phyloP scores from a whole-genome alignment of 2,113 vertebrate species.

The Gulo gulo region DNA sequence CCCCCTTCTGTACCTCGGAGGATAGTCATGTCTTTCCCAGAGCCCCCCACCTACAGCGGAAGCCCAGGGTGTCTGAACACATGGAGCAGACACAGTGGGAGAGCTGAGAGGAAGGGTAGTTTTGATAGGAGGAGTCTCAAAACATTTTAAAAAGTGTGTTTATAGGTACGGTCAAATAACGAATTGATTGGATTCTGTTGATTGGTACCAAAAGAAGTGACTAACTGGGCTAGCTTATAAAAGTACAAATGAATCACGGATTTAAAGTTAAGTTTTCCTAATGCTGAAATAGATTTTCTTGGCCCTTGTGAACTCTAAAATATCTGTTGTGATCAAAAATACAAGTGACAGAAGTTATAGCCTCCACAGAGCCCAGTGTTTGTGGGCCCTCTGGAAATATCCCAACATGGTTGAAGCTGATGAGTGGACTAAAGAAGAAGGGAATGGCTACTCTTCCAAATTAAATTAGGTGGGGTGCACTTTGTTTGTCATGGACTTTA shows the following conservation, averaged over 20 bases:
- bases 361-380: not conserved
- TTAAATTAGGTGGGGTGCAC: no score
- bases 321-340: not conserved
- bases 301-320: not conserved
- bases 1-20: not conserved
- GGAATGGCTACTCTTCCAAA: not conserved
- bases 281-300: not conserved
- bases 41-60: not conserved
- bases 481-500: not conserved
- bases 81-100: not conserved
- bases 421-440: not conserved
- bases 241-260: not conserved
- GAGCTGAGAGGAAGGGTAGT: not conserved
- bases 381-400: not conserved
- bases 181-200: not conserved
- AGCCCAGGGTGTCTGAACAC: not conserved
- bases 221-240: not conserved
- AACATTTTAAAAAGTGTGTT: not conserved
- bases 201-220: not conserved
- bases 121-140: not conserved
- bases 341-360: not conserved
- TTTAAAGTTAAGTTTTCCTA: not conserved
- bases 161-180: not conserved
- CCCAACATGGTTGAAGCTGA: not conserved
- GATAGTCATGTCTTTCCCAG: not conserved